Conservation (phyloP, 2,113 vertebrate species). For the Macroglossus sobrinus region DNA sequence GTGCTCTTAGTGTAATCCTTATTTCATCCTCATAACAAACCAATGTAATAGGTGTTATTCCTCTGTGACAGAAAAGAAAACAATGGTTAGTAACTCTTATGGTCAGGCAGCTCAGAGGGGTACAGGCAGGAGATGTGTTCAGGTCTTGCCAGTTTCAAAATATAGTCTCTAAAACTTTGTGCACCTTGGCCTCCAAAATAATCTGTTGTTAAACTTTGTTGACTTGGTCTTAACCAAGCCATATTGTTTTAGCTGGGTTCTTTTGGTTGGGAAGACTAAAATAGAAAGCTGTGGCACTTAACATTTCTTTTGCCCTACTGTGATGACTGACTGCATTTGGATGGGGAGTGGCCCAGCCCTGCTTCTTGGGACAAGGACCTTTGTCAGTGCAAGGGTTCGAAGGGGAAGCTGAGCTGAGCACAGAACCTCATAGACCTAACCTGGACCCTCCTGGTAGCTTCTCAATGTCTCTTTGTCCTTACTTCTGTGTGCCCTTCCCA, state of each 20-base stretch:
- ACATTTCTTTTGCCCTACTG: background rate
- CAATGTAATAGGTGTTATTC: background rate
- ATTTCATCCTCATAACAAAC: background rate
- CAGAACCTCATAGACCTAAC: background rate
- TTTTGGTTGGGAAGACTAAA: background rate
- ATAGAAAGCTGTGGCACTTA: background rate
- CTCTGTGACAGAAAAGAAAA: background rate
- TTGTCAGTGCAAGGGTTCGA: background rate
- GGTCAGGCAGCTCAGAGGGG: background rate
- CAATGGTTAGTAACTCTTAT: background rate
- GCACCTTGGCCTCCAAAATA: background rate
- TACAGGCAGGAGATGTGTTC: background rate
- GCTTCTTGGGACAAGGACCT: background rate
- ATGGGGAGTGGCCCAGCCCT: rapidly evolving
- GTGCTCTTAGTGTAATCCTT: background rate
- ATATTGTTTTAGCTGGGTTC: background rate
- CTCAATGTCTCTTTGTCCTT: background rate
- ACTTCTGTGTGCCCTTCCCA: background rate
- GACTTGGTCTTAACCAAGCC: background rate
- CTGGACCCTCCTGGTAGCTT: rapidly evolving
- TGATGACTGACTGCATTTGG: background rate
- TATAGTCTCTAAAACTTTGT: background rate
- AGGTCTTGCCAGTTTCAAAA: background rate
- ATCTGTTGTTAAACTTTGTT: background rate
- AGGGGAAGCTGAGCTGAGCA: background rate